Evolutionary conservation across 2,797 vertebrate species (phyloP).

Genomic region (Sorex maritimensis): DNA sequence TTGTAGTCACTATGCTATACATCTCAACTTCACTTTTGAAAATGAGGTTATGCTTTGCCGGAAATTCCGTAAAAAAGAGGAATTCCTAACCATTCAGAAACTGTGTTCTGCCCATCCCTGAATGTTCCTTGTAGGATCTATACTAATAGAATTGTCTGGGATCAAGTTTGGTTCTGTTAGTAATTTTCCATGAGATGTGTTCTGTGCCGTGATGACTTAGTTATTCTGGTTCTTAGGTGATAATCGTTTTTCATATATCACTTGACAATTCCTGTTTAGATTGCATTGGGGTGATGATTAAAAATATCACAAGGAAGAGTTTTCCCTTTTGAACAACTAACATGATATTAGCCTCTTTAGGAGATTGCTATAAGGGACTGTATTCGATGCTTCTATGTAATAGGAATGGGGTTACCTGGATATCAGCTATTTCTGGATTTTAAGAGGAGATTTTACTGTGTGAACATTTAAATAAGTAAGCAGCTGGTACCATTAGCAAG

Average conservation of each 20-base stretch:
- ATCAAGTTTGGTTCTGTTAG: not conserved
- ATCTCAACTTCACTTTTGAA: not conserved
- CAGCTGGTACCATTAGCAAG: not conserved
- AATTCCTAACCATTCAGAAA: conserved; percentile 5
- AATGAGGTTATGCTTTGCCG: conserved; percentile 55
- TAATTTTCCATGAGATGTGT: not conserved
- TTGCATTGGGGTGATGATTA: not conserved
- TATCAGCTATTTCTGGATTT: not conserved
- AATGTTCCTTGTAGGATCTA: not conserved
- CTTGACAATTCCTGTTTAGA: not conserved
- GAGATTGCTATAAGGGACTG: not conserved
- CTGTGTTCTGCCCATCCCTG: not conserved
- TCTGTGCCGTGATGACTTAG: not conserved
- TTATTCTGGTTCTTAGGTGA: conserved; percentile 13
- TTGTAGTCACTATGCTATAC: too few relatives aligned
- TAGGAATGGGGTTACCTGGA: not conserved
- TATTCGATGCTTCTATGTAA: not conserved
- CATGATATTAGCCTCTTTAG: conserved; percentile 2
- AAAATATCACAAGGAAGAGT: not conserved
- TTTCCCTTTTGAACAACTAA: conserved; percentile 27
- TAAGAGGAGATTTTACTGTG: conserved; percentile 19
- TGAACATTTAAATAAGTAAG: conserved; percentile 35
- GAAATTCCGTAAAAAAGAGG: not conserved
- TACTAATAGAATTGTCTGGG: not conserved
- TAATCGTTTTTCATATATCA: conserved; percentile 27